A percentile compares a stretch with the other conserved stretches of the same genome.
Evolutionary conservation across 2,113 vertebrate species (phyloP).

Genomic region (Eira barbara): DNA sequence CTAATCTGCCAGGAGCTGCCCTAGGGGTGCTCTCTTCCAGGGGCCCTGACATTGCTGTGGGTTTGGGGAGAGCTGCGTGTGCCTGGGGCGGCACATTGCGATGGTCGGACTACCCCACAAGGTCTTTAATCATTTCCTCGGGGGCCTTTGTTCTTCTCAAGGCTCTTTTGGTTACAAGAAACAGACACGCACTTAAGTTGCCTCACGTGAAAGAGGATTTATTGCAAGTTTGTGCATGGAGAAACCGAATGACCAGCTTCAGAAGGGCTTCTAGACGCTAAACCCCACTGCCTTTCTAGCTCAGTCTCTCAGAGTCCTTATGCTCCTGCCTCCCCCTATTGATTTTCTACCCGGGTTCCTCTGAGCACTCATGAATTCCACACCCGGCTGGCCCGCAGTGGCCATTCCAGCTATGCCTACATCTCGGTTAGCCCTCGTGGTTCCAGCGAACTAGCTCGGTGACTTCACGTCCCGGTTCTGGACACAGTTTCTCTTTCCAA

Average conservation of each 20-base stretch:
- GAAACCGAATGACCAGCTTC: constrained; percentile 50
- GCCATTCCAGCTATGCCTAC: not conserved
- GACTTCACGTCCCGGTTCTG: not conserved
- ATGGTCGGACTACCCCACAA: not conserved
- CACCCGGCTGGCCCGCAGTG: not conserved
- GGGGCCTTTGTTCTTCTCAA: constrained; percentile 65
- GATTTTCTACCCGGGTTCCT: not conserved
- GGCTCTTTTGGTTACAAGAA: constrained; percentile 67
- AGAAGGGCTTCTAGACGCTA: not conserved
- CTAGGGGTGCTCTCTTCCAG: constrained; percentile 7
- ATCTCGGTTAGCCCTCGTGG: not conserved
- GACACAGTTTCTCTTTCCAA: not conserved
- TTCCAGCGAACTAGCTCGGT: not conserved
- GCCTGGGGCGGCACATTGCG: not conserved
- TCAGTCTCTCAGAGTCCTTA: not conserved
- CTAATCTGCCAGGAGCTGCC: not conserved
- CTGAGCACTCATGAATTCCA: not conserved
- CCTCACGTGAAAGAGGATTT: constrained; percentile 51
- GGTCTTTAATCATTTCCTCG: constrained; percentile 64
- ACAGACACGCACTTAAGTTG: constrained; percentile 60
- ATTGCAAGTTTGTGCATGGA: constrained; percentile 27
- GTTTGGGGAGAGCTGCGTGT: not conserved
- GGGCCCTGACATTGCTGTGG: not conserved
- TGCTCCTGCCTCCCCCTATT: not conserved
- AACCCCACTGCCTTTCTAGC: not conserved